A percentile compares a stretch with the other conserved stretches of the same genome.
Evolutionary conservation across 2,797 vertebrate species (phyloP).

Genomic region (Calcarius lapponicus): DNA sequence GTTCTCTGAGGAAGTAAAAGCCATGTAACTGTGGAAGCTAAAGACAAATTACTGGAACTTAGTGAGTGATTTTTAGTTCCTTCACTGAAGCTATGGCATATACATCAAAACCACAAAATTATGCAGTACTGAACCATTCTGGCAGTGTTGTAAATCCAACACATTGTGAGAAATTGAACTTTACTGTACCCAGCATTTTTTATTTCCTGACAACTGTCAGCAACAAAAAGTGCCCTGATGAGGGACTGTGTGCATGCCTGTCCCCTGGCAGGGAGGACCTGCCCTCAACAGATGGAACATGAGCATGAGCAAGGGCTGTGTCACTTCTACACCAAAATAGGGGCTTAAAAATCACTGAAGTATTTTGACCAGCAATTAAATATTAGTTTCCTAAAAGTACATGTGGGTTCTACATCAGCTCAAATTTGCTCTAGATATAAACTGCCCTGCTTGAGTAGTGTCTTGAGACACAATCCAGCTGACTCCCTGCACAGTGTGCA

Average conservation of each 20-base stretch:
- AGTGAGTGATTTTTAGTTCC: not conserved
- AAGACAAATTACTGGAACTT: not conserved
- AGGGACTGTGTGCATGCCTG: not conserved
- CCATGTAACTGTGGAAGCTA: not conserved
- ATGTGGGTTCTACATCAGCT: not conserved
- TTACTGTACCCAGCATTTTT: not conserved
- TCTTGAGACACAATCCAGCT: not conserved
- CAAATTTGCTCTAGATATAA: not conserved
- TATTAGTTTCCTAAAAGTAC: not conserved
- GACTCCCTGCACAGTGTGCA: not conserved
- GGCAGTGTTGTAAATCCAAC: not conserved
- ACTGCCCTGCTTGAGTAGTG: not conserved
- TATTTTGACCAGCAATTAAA: not conserved
- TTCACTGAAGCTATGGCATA: not conserved
- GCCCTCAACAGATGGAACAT: not conserved
- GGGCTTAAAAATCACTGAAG: not conserved
- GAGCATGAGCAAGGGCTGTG: not conserved
- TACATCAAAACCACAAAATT: not conserved
- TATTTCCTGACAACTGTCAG: conserved; percentile 22
- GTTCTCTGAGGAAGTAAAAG: not conserved
- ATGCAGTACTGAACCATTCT: not conserved
- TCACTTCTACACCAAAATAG: not conserved
- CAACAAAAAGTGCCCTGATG: not conserved
- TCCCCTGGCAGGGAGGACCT: not conserved
- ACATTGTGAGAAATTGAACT: not conserved